Base-by-base conservation (phyloP, 2,888 invertebrate species). In the Macrosoma leucophasiata region DNA sequence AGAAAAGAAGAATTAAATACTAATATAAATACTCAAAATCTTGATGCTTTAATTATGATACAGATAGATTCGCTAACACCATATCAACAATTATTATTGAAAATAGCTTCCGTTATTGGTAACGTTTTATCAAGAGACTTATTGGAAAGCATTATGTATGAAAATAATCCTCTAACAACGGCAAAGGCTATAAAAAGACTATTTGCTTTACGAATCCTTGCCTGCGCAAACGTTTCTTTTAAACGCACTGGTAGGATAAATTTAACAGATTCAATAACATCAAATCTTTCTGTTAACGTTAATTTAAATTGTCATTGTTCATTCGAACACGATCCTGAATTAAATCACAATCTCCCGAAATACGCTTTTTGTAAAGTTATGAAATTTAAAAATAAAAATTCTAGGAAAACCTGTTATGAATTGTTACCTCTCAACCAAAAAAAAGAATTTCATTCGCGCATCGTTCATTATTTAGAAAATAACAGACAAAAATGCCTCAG, bases 61-160 rank as follows among this genome's bases (percentile, higher is more conserved):
- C 77, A 86, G 57, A 85, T 86, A 40, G 86, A 86, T 59, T 79
- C 85, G n/a, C 69, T 88, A 25, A 85, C 85, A 3, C 81, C 86
- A 1, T 87, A 87, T 52, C 87, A 89, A 54, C 88, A 89, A 49
- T 58, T 86, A 32, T 63, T 89, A 25, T 60, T 89, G 8, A 89
- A 88, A 62, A 87, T 87, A 35, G 87, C 86, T 4, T 82, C 89
- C 0, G 85, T 87, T 1, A 68, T 89, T 18, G 90, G 89, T 1
- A 71, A 77, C 21, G 59, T 84, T 3, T 75, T 89, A 36, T 78
- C 84, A 8, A 70, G 88, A 41, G 71, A 72, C 12, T 72, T 86
- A 17, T 57, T 89, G 36, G 81, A 86, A 50, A 78, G 65, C 29
- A 77, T 87, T 13, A 78, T 88, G 75, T 79, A 84, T 39, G 84